Evolutionary conservation across 2,113 vertebrate genomes (phyloP), one percentile per base, ranked within the genome.

Genomic region (Tychaedon coryphoeus): DNA sequence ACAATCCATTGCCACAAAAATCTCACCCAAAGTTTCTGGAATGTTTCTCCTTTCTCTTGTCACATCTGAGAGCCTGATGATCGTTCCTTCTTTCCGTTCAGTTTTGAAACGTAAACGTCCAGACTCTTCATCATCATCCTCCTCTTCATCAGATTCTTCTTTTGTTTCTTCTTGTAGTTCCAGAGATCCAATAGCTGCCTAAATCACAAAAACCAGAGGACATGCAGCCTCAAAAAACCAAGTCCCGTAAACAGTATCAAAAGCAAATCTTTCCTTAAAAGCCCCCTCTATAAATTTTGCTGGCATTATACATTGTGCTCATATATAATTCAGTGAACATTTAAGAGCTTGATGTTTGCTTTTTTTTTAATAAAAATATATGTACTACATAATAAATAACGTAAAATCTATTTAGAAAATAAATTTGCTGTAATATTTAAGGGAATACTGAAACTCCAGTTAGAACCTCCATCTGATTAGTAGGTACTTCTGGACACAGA

Each of bases 21-120:
- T 31, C 91, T 98, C 97, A 99, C 99, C 99, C 75, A 99, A 97
- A 26, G 99, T 99, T 98, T 99, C 99, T 42, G 99, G 99, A 97
- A 99, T 99, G 97, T 99, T 99, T 95, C 99, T 98, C 82, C 99
- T 98, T 95, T 99, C 99, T 92, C 97, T 98, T 64, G 98, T 98
- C 45, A 98, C 97, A 83, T 99, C 99, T 10, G 98, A 99, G 45
- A 99, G 97, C 33, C 99, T 98, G 91, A 99, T 99, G 76, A 99
- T 98, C 0, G 98, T 98, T 66, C 98, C 98, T 90, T 99, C 99
- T 92, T 99, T 99, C 87, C 99, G 98, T 93, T 99, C 99, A 0
- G 99, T 99, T 97, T 99, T 99, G 96, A 99, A 99, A 33, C 99
- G 98, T 29, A 99, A 96, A 65, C 99, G 98, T 29, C 99, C 99